Conservation (phyloP, 1,140 invertebrate genomes). For the Formica exsecta region DNA sequence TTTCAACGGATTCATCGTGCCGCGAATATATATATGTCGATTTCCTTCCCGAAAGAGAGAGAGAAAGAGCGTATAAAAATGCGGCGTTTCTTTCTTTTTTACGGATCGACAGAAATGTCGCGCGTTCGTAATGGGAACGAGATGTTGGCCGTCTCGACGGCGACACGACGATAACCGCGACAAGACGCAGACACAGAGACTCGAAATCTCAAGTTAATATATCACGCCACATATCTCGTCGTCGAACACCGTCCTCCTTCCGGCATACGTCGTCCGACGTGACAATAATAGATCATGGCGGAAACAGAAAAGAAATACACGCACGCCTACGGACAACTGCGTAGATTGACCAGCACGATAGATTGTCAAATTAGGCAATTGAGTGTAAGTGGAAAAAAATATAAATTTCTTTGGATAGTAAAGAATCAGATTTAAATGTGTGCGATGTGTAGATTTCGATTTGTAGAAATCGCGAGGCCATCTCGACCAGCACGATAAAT, state of each 20-base stretch:
- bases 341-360: slow-evolving; percentile 89
- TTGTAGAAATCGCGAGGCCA: background rate
- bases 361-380: slow-evolving; percentile 84
- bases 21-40: slow-evolving; percentile 32
- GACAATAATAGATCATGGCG: slow-evolving; percentile 69
- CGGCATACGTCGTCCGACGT: background rate
- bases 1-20: slow-evolving; percentile 13
- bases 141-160: slow-evolving; percentile 8
- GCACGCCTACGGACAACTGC: slow-evolving; percentile 88
- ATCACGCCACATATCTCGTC: background rate
- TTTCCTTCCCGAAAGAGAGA: background rate
- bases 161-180: slow-evolving; percentile 8
- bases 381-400: slow-evolving; percentile 76
- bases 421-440: background rate
- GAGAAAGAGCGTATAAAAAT: background rate
- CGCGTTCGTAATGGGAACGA: background rate
- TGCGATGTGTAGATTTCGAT: background rate
- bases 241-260: background rate
- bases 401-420: background rate
- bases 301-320: slow-evolving; percentile 87
- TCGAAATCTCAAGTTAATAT: background rate
- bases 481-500: background rate
- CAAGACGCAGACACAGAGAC: background rate
- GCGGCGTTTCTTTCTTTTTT: background rate
- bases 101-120: background rate